phyloP scores from a whole-genome alignment of 2,888 invertebrate genomes.

The Cephus nigrinus region DNA sequence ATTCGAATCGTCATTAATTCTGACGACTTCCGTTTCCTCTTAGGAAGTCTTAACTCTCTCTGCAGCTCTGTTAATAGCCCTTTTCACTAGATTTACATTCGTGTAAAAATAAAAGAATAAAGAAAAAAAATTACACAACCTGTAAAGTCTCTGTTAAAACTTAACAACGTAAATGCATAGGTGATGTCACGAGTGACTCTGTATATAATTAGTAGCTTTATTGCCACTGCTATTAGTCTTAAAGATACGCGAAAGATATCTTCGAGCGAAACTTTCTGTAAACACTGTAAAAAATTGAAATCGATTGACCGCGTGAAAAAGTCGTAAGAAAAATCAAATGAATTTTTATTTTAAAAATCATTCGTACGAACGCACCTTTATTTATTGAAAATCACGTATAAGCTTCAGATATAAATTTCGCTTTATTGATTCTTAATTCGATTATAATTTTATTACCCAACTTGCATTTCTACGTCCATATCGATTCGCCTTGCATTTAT shows the following conservation, averaged over 20 bases:
- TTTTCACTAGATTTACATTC: not conserved
- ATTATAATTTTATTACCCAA: not conserved
- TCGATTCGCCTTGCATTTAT: not conserved
- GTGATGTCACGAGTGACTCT: not conserved
- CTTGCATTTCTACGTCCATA: not conserved
- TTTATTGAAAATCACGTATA: not conserved
- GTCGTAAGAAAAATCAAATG: not conserved
- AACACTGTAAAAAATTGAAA: not conserved
- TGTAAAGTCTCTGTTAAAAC: not conserved
- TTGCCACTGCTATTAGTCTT: not conserved
- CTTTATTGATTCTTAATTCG: not conserved
- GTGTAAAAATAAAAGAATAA: not conserved
- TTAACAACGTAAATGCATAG: not conserved
- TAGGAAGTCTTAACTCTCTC: not conserved
- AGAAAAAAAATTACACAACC: not conserved
- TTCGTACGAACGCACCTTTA: not conserved
- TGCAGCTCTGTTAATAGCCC: not conserved
- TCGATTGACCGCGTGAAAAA: not conserved
- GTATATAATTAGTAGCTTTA: not conserved
- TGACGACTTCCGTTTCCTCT: not conserved
- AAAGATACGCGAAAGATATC: not conserved
- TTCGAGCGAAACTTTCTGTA: not conserved
- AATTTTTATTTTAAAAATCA: not conserved
- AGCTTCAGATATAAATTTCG: not conserved
- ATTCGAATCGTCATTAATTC: not conserved